Evolutionary conservation across 2,888 invertebrate species (phyloP).

Genomic region (Netelia melanura): DNA sequence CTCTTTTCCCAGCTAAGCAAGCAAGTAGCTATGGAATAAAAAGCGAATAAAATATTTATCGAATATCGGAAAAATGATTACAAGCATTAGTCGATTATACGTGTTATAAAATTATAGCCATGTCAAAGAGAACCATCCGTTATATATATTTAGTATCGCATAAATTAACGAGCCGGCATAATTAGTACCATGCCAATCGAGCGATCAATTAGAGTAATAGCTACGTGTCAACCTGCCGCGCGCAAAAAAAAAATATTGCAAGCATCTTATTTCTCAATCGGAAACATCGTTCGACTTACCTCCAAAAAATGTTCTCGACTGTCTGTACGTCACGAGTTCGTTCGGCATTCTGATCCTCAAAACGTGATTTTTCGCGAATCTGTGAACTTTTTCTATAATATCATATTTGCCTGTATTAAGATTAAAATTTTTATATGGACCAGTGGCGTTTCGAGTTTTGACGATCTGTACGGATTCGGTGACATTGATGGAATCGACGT

Average conservation of each 20-base stretch:
- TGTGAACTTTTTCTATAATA: conserved; percentile 87
- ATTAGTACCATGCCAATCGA: conserved; percentile 32
- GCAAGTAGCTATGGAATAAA: too few species aligned
- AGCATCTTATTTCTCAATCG: neutral
- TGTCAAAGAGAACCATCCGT: neutral
- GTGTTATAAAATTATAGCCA: neutral
- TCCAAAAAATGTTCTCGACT: conserved; percentile 82
- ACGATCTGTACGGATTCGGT: conserved; percentile 86
- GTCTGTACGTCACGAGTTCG: conserved; percentile 76
- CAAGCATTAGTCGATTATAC: neutral
- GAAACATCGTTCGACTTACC: conserved; percentile 76
- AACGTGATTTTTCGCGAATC: conserved; percentile 87
- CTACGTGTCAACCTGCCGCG: conserved; percentile 29
- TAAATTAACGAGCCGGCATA: conserved; percentile 1
- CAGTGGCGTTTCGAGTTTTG: conserved; percentile 68
- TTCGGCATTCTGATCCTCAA: conserved; percentile 89
- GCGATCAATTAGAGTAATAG: conserved; percentile 17
- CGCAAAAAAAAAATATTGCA: conserved; percentile 17
- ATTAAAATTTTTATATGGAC: conserved; percentile 11
- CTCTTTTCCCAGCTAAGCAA: neutral
- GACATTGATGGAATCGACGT: conserved; percentile 86
- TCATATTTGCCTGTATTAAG: conserved; percentile 76
- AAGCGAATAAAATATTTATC: too few species aligned
- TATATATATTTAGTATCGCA: neutral
- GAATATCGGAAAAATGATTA: too few species aligned